Evolutionary conservation across 2,888 invertebrate genomes (phyloP).

Genomic region (Agrotis exclamationis): DNA sequence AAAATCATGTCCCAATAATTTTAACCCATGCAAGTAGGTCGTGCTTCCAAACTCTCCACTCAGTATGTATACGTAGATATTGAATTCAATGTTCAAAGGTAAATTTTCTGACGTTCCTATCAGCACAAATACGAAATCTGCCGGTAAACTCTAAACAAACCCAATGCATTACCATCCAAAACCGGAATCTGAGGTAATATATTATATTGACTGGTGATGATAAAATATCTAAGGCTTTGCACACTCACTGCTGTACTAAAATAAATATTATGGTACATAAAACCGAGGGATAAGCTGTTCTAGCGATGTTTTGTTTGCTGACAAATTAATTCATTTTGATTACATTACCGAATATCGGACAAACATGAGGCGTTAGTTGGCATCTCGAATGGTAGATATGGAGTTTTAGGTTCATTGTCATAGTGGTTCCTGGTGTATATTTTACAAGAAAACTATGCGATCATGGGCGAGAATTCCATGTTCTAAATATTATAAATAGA

Average conservation of each 20-base stretch:
- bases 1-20: too few relatives aligned
- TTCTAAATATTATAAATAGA: constrained; percentile 7
- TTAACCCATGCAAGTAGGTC: too few relatives aligned
- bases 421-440: constrained; percentile 2
- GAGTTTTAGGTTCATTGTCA: constrained; percentile 14
- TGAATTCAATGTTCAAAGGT: neutral
- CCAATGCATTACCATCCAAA: constrained; percentile 33
- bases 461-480: neutral
- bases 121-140: constrained; percentile 23
- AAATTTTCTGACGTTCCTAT: constrained; percentile 1
- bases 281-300: constrained; percentile 46
- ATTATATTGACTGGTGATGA: constrained; percentile 43
- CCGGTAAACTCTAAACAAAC: constrained; percentile 35
- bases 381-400: constrained; percentile 16
- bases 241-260: constrained; percentile 49
- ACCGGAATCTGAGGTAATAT: constrained; percentile 40
- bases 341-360: constrained; percentile 48
- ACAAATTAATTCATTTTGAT: constrained; percentile 56
- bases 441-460: constrained; percentile 2
- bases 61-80: too few relatives aligned
- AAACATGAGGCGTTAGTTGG: constrained; percentile 31
- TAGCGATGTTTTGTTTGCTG: constrained; percentile 46
- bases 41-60: too few relatives aligned
- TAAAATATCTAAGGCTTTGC: constrained; percentile 47
- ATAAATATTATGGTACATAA: constrained; percentile 58